Percentiles rank a stretch among this genome's conserved stretches.
Evolutionary conservation across 2,797 vertebrate genomes (phyloP).

Genomic region (Rallus crepitans): DNA sequence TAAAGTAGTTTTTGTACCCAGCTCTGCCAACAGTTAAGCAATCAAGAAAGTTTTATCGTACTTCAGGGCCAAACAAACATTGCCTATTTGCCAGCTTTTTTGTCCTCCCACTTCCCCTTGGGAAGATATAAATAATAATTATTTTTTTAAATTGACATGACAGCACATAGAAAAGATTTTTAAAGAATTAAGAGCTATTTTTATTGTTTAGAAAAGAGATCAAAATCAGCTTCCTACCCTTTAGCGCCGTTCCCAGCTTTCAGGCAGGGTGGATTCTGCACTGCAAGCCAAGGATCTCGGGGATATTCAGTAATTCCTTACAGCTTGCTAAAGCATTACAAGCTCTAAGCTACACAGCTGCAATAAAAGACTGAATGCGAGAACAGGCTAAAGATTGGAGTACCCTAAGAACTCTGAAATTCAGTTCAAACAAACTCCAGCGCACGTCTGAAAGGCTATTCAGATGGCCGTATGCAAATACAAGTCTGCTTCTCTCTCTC

Average conservation of each 20-base stretch:
- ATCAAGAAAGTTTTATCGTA: constrained; percentile 7
- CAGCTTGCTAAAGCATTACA: constrained; percentile 45
- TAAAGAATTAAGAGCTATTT: constrained; percentile 26
- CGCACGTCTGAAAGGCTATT: neutral
- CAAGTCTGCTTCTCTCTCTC: neutral
- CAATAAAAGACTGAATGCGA: neutral
- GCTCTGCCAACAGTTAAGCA: neutral
- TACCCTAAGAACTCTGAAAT: neutral
- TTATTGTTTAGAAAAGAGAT: constrained; percentile 50
- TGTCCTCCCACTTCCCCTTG: neutral
- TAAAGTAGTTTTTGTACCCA: neutral
- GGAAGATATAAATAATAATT: constrained; percentile 9
- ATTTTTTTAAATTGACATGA: neutral
- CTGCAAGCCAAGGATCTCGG: neutral
- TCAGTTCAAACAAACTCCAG: neutral
- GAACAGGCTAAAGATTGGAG: neutral
- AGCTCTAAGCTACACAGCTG: neutral
- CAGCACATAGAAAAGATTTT: constrained; percentile 20
- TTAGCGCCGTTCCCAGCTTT: neutral
- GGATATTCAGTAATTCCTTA: constrained; percentile 44
- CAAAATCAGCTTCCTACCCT: constrained; percentile 42
- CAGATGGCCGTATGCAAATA: neutral
- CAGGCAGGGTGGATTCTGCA: neutral
- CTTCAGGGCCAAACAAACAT: constrained; percentile 25
- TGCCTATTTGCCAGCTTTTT: neutral